Evolutionary conservation across 2,797 vertebrate genomes (phyloP).

Genomic region (Dryobates pubescens): DNA sequence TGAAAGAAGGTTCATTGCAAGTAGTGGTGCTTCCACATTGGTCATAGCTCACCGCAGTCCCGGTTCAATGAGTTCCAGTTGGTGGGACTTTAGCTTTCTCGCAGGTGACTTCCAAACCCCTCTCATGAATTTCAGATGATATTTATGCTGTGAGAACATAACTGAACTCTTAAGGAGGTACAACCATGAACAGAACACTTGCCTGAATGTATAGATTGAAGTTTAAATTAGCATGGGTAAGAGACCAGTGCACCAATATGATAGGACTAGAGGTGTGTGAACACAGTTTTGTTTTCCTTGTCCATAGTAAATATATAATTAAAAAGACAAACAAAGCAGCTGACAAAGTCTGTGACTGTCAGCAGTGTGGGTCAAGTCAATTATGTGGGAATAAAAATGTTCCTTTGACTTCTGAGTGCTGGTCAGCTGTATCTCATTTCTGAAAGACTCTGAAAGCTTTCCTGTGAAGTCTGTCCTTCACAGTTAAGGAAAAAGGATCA

Average conservation of each 20-base stretch:
- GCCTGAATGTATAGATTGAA: conserved; percentile 3
- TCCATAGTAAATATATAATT: not conserved
- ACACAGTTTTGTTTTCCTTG: not conserved
- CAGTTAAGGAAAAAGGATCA: not conserved
- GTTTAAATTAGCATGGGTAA: not conserved
- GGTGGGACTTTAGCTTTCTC: conserved; percentile 45
- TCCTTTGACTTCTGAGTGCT: not conserved
- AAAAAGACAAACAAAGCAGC: not conserved
- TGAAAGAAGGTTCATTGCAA: conserved; percentile 41
- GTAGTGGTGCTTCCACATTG: conserved; percentile 22
- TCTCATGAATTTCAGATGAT: conserved; percentile 24
- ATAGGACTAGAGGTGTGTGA: not conserved
- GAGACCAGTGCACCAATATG: not conserved
- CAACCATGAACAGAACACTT: not conserved
- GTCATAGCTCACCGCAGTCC: conserved; percentile 26
- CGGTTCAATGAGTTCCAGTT: conserved; percentile 53
- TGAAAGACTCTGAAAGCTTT: not conserved
- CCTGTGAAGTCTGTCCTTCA: not conserved
- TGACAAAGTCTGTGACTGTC: not conserved
- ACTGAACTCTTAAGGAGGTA: not conserved
- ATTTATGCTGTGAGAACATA: not conserved
- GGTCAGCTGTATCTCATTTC: not conserved
- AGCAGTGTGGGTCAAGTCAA: not conserved
- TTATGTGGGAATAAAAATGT: not conserved
- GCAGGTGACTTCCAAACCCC: conserved; percentile 26